These are phyloP conservation scores for Microtus oregoni DNA, from an alignment of 2,113 vertebrate genomes.

Conservation along the genomic window DNA sequence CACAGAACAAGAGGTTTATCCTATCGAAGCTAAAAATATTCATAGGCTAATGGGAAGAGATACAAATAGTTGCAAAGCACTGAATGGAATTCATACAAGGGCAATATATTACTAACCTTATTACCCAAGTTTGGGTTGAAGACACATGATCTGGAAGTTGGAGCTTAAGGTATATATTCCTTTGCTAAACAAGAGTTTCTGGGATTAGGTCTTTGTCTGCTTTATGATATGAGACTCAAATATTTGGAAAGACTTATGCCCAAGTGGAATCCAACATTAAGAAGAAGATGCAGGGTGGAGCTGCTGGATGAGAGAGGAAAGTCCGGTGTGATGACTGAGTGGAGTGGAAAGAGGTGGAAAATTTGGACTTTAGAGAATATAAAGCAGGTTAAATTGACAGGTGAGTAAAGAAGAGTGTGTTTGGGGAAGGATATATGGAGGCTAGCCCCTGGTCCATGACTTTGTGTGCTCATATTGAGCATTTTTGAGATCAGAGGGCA, in stretches of 20 bases:
- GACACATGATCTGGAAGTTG: constrained; percentile 12
- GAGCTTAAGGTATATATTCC: not conserved
- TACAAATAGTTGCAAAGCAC: not conserved
- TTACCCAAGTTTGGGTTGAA: not conserved
- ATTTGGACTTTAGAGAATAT: not conserved
- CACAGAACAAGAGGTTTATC: not conserved
- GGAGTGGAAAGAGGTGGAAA: not conserved
- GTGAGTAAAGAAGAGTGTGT: not conserved
- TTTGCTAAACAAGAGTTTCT: not conserved
- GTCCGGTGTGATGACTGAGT: not conserved
- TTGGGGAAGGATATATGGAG: not conserved
- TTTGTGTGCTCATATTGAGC: not conserved
- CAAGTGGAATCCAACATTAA: rapidly evolving
- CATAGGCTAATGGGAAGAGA: not conserved
- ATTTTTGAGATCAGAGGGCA: not conserved
- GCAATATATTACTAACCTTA: not conserved
- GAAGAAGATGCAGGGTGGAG: not conserved
- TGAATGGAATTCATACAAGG: not conserved
- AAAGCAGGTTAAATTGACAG: not conserved
- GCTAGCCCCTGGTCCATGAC: not conserved
- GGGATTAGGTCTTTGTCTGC: not conserved
- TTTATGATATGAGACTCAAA: not conserved
- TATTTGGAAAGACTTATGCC: not conserved
- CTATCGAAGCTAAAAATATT: not conserved
- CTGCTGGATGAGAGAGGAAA: not conserved